Evolutionary conservation across 37 sponge, comb jelly and placozoan species (phyloP).

Genomic region (Haliclona indistincta): DNA sequence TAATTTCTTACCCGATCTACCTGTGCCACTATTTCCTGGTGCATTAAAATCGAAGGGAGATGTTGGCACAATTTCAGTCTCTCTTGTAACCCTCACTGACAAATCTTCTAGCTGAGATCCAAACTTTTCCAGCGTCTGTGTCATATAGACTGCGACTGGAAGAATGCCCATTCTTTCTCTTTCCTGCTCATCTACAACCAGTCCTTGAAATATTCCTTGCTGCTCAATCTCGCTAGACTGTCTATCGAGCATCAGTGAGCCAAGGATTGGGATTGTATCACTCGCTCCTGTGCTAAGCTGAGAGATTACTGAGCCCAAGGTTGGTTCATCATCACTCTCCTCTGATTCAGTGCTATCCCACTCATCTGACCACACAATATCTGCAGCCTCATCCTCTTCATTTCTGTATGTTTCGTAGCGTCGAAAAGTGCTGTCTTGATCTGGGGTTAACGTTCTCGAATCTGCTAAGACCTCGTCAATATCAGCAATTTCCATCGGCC

Average conservation of each 20-base stretch:
- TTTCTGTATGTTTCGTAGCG: too few relatives aligned
- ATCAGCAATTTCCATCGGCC: too few relatives aligned
- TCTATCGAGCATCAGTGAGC: not conserved
- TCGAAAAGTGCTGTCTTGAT: too few relatives aligned
- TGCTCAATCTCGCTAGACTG: not conserved
- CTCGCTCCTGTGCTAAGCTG: not conserved
- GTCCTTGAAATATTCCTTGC: constrained; percentile 38
- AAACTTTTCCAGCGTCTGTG: constrained; percentile 5
- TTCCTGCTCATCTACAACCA: constrained; percentile 27
- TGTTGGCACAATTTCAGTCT: not conserved
- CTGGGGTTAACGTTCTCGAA: too few relatives aligned
- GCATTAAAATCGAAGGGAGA: not conserved
- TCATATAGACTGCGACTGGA: constrained; percentile 54
- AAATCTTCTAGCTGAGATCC: constrained; percentile 3
- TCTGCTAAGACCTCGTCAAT: too few relatives aligned
- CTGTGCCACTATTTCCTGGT: not conserved
- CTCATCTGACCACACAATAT: too few relatives aligned
- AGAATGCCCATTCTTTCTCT: constrained; percentile 21
- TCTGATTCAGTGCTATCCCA: too few relatives aligned
- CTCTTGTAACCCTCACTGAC: not conserved
- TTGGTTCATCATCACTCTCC: too few relatives aligned
- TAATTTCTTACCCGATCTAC: not conserved
- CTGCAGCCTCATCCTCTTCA: too few relatives aligned
- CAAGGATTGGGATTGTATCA: constrained; percentile 3
- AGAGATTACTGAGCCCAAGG: too few relatives aligned